phyloP scores from a whole-genome alignment of 2,888 invertebrate species.

The Drosophila neutralis region DNA sequence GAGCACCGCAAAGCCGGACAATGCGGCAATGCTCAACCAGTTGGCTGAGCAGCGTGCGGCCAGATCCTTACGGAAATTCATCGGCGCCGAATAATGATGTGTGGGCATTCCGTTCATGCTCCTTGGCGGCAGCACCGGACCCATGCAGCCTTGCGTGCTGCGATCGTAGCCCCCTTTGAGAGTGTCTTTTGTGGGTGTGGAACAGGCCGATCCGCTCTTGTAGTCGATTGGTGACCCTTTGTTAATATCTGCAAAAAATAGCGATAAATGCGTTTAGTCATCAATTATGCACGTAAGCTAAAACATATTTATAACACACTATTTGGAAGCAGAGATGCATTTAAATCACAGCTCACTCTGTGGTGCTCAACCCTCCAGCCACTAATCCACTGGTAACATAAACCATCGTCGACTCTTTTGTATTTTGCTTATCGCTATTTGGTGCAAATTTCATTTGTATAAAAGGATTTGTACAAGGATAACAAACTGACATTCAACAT shows the following conservation, averaged over 20 bases:
- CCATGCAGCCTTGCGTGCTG: conserved; percentile 87
- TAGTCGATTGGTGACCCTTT: conserved; percentile 95
- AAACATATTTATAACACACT: conserved; percentile 4
- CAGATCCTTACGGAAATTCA: conserved; percentile 94
- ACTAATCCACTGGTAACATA: conserved; percentile 7
- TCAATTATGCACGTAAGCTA: conserved; percentile 18
- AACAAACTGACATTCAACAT: conserved; percentile 82
- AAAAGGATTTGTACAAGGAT: conserved; percentile 83
- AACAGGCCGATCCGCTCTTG: conserved; percentile 93
- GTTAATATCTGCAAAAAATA: conserved; percentile 90
- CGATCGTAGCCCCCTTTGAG: conserved; percentile 86
- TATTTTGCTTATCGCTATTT: conserved; percentile 78
- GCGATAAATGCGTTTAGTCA: conserved; percentile 25
- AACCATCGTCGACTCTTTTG: conserved; percentile 52
- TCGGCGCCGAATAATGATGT: conserved; percentile 91
- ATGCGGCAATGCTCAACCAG: conserved; percentile 94
- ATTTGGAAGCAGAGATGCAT: conserved; percentile 24
- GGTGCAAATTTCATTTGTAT: conserved; percentile 81
- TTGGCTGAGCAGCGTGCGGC: conserved; percentile 96
- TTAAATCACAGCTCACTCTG: conserved; percentile 64
- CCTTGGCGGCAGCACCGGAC: conserved; percentile 91
- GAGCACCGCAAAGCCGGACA: conserved; percentile 92
- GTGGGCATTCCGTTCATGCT: conserved; percentile 87
- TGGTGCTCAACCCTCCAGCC: conserved; percentile 11
- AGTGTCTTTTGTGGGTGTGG: conserved; percentile 93